Percentiles rank a stretch among this genome's conserved stretches.
phyloP scores from a whole-genome alignment of 2,888 invertebrate genomes.

The Drosophila setosimentum region DNA sequence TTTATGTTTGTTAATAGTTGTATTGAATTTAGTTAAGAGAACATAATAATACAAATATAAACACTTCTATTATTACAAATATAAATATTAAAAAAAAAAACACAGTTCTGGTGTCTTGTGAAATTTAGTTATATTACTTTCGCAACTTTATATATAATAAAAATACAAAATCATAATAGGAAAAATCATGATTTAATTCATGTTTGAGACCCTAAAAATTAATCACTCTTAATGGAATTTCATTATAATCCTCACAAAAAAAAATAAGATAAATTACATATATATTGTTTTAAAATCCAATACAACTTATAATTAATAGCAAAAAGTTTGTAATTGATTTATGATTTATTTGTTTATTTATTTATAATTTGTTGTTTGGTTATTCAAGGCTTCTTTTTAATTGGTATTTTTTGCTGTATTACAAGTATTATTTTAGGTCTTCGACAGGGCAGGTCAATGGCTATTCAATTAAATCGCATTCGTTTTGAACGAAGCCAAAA shows the following conservation, averaged over 20 bases:
- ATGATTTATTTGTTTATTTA: not conserved
- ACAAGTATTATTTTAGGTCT: not conserved
- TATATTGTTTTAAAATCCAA: not conserved
- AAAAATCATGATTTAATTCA: not conserved
- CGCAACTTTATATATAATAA: not conserved
- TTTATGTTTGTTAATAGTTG: not conserved
- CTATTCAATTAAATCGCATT: constrained; percentile 57
- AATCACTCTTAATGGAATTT: not conserved
- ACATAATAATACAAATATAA: not conserved
- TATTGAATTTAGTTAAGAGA: not conserved
- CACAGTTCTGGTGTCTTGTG: not conserved
- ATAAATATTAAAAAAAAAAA: not conserved
- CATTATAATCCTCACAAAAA: not conserved
- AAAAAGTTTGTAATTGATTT: not conserved
- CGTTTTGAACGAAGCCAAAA: constrained; percentile 30
- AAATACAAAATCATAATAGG: not conserved
- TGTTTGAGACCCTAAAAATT: not conserved
- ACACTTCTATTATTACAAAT: too few species aligned
- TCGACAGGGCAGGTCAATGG: constrained; percentile 34
- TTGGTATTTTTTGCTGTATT: not conserved
- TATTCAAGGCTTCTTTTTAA: not conserved
- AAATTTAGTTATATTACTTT: not conserved
- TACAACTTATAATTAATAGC: not conserved
- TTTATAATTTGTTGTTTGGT: not conserved
- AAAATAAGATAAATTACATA: not conserved